Conservation (phyloP, 1,140 invertebrate species). For the Reticulitermes speratus region DNA sequence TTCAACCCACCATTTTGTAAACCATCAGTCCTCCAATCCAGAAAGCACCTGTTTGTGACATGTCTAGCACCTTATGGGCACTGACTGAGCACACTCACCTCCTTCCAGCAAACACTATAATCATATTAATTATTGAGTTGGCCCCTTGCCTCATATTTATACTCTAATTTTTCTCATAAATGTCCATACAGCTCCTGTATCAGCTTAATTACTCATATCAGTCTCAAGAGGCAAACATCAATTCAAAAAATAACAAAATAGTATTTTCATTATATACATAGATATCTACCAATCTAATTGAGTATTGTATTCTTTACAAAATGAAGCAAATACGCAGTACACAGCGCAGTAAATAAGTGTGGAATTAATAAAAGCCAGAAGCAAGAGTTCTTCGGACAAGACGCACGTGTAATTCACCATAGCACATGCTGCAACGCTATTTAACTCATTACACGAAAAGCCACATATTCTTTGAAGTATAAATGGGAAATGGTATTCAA, state of each 20-base stretch:
- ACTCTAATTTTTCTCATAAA: neutral
- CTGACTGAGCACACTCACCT: neutral
- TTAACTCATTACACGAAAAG: neutral
- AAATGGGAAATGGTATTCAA: too few relatives aligned
- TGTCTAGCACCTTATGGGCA: neutral
- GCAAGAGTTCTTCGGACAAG: neutral
- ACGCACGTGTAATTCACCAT: neutral
- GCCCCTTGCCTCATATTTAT: conserved; percentile 20
- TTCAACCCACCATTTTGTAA: neutral
- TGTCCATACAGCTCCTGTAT: neutral
- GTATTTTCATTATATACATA: conserved; percentile 25
- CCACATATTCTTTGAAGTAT: neutral
- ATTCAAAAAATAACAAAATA: conserved; percentile 26
- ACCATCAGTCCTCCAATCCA: too few relatives aligned
- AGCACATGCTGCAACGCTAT: neutral
- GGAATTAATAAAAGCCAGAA: neutral
- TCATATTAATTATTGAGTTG: conserved; percentile 21
- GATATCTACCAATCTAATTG: conserved; percentile 4
- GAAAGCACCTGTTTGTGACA: neutral
- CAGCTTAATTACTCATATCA: conserved; percentile 18
- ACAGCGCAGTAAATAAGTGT: neutral
- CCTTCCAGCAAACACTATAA: neutral
- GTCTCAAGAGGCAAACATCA: conserved; percentile 28
- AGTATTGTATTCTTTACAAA: conserved; percentile 27
- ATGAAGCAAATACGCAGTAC: conserved; percentile 4